These are phyloP conservation scores for Stylophora pistillata DNA, from an alignment of 64 coral and sea anemone genomes.

Conservation along the genomic window DNA sequence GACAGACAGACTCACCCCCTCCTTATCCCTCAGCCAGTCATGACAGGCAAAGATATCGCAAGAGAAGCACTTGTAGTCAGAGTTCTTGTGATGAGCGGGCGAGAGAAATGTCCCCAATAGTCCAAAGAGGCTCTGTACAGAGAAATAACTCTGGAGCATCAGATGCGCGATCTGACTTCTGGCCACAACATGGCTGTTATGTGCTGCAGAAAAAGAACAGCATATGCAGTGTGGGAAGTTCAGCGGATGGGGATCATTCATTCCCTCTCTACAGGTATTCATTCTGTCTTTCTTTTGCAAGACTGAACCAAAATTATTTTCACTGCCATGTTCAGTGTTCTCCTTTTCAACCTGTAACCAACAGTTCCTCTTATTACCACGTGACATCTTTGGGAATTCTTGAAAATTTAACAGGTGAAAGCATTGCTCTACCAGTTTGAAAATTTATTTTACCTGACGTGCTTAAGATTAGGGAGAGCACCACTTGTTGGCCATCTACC, in stretches of 20 bases:
- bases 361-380: no score
- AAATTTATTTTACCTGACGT: no score
- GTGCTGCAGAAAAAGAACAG: conserved; percentile 71
- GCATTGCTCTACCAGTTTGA: no score
- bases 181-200: conserved; percentile 1
- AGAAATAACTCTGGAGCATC: conserved; percentile 87
- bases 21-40: conserved; percentile 15
- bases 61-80: conserved; percentile 80
- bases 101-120: conserved; percentile 60
- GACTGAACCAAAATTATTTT: no score
- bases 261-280: conserved; percentile 47
- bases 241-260: conserved; percentile 71
- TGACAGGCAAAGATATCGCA: conserved; percentile 48
- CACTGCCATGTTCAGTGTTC: no score
- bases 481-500: no score
- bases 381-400: no score
- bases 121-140: conserved; percentile 47
- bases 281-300: neutral
- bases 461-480: no score
- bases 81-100: conserved; percentile 78
- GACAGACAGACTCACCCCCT: conserved; percentile 64
- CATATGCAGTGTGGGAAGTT: conserved; percentile 87
- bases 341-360: no score
- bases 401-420: no score
- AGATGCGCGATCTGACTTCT: conserved; percentile 51